phyloP scores from a whole-genome alignment of 2,797 vertebrate genomes.

The Bovichtus variegatus region DNA sequence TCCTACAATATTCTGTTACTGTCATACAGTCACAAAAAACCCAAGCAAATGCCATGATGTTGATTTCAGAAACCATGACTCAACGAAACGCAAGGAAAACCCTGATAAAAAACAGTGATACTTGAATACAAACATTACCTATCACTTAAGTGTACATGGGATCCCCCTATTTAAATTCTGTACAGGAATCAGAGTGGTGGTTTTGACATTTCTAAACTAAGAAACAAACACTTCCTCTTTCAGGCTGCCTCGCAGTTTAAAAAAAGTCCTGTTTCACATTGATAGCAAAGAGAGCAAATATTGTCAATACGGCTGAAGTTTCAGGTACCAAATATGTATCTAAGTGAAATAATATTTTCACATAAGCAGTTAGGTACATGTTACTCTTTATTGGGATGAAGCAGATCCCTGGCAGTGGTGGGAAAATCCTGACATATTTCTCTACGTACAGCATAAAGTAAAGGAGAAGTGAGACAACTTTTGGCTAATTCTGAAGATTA shows the following conservation, averaged over 20 bases:
- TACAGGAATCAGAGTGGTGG: slow-evolving; percentile 46
- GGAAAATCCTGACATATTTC: slow-evolving; percentile 8
- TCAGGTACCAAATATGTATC: neutral
- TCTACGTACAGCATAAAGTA: neutral
- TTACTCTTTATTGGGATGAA: neutral
- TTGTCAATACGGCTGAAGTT: neutral
- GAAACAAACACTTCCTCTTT: slow-evolving; percentile 66
- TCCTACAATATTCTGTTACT: slow-evolving; percentile 12
- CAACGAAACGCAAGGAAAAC: slow-evolving; percentile 30
- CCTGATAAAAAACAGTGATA: slow-evolving; percentile 17
- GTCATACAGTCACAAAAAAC: neutral
- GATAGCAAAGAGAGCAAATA: neutral
- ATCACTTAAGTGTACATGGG: neutral
- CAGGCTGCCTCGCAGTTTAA: slow-evolving; percentile 3
- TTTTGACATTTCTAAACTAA: slow-evolving; percentile 30
- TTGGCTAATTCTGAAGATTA: neutral
- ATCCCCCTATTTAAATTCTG: slow-evolving; percentile 58
- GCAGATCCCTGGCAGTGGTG: neutral
- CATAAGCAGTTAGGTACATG: neutral
- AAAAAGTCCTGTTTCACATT: slow-evolving; percentile 23
- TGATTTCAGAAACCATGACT: slow-evolving; percentile 44
- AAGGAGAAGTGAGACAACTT: slow-evolving; percentile 36
- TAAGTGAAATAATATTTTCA: neutral
- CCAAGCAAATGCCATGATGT: neutral
- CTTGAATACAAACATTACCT: slow-evolving; percentile 9